phyloP scores from a whole-genome alignment of 1,140 invertebrate species.

The Plodia interpunctella region DNA sequence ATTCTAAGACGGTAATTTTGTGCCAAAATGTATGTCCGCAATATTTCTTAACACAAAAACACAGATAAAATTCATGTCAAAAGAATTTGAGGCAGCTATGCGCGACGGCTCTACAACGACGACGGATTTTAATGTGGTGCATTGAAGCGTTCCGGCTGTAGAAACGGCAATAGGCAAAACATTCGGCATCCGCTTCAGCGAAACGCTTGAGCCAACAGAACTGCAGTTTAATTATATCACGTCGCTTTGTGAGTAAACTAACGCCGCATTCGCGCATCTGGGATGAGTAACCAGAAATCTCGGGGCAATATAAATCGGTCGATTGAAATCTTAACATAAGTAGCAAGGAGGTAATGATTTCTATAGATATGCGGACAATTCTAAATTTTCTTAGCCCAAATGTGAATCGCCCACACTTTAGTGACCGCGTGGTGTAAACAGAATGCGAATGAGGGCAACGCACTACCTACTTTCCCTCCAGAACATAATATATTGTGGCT shows the following conservation, averaged over 20 bases:
- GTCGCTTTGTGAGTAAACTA: conserved; percentile 37
- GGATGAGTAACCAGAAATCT: conserved; percentile 35
- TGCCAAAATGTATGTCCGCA: not conserved
- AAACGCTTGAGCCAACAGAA: conserved; percentile 16
- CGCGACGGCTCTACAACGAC: not conserved
- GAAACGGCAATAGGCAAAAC: not conserved
- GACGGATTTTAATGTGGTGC: not conserved
- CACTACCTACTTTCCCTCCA: conserved; percentile 34
- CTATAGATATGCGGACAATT: not conserved
- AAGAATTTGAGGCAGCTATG: not conserved
- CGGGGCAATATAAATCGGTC: not conserved
- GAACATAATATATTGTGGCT: conserved; percentile 24
- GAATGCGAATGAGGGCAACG: conserved; percentile 29
- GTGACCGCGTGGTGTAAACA: conserved; percentile 26
- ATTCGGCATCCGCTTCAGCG: not conserved
- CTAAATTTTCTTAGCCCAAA: not conserved
- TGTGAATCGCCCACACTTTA: conserved; percentile 14
- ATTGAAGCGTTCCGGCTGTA: not conserved
- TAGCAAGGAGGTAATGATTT: not conserved
- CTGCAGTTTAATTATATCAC: conserved; percentile 36
- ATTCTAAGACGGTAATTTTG: not conserved
- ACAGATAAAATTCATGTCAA: conserved; percentile 4
- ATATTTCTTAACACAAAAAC: not conserved
- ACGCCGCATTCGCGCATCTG: conserved; percentile 34
- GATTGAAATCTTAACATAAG: not conserved